Conservation (phyloP, 2,113 vertebrate genomes). For the Onychostruthus taczanowskii region DNA sequence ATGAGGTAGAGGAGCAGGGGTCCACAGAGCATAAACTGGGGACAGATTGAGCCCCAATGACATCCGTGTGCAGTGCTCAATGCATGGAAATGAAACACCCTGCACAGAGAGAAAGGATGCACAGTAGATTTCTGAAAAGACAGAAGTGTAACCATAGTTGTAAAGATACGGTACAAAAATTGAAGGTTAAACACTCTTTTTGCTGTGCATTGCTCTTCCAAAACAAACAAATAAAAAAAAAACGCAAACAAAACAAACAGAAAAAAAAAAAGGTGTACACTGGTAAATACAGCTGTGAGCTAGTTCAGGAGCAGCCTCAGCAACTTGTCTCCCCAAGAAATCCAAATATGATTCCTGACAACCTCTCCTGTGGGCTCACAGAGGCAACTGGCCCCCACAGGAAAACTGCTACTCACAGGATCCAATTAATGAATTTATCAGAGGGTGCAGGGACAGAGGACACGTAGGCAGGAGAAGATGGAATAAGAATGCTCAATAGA, state of each 20-base stretch:
- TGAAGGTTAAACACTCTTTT: neutral
- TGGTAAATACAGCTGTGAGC: neutral
- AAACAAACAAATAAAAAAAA: neutral
- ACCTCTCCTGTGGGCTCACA: neutral
- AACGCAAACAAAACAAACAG: neutral
- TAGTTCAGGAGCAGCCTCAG: neutral
- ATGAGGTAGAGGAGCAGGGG: neutral
- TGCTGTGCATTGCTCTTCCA: neutral
- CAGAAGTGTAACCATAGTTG: neutral
- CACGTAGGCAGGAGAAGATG: neutral
- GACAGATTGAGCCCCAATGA: accelerated
- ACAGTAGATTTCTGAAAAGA: neutral
- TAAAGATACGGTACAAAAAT: neutral
- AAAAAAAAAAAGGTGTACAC: neutral
- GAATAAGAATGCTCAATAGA: neutral
- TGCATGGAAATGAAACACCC: neutral
- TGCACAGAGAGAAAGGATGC: neutral
- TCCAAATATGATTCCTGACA: neutral
- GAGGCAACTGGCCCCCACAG: neutral
- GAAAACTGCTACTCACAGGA: neutral
- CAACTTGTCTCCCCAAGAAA: neutral
- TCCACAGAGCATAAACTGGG: neutral
- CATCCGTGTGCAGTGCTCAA: neutral
- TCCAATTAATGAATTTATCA: neutral
- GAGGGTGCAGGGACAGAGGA: neutral